These are phyloP conservation scores for Hydrotaea diabolus DNA, from an alignment of 2,888 invertebrate genomes.

Conservation along the genomic window DNA sequence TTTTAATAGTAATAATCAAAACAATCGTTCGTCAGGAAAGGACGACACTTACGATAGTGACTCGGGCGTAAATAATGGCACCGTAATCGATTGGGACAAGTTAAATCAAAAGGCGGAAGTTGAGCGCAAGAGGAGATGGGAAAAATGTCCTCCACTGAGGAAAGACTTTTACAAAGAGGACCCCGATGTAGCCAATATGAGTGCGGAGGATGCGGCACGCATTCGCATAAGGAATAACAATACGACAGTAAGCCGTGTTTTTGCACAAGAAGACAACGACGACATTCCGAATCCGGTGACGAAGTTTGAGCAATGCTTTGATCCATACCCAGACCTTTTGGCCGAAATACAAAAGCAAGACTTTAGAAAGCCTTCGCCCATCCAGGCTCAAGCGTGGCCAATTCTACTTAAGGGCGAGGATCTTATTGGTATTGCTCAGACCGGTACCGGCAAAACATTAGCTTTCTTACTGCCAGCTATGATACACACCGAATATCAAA, in stretches of 20 bases:
- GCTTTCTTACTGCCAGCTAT: slow-evolving; percentile 96
- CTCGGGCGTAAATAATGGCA: slow-evolving; percentile 46
- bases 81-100: slow-evolving; percentile 75
- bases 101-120: slow-evolving; percentile 78
- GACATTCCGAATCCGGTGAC: slow-evolving; percentile 80
- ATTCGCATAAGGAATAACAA: slow-evolving; percentile 87
- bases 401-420: slow-evolving; percentile 94
- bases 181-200: slow-evolving; percentile 85
- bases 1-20: slow-evolving; percentile 44
- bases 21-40: background rate
- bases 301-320: slow-evolving; percentile 92
- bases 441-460: slow-evolving; percentile 96
- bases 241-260: slow-evolving; percentile 87
- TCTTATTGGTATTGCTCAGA: slow-evolving; percentile 97
- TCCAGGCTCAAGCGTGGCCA: slow-evolving; percentile 97
- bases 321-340: slow-evolving; percentile 91
- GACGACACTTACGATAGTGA: slow-evolving; percentile 26
- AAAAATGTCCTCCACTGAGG: slow-evolving; percentile 84
- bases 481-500: slow-evolving; percentile 94
- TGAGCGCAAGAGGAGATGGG: slow-evolving; percentile 84
- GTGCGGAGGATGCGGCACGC: slow-evolving; percentile 83
- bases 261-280: slow-evolving; percentile 80
- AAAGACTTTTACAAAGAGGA: slow-evolving; percentile 93
- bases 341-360: slow-evolving; percentile 89
- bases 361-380: slow-evolving; percentile 92